Evolutionary conservation across 2,888 invertebrate genomes (phyloP).

Genomic region (Argynnis bischoffii): DNA sequence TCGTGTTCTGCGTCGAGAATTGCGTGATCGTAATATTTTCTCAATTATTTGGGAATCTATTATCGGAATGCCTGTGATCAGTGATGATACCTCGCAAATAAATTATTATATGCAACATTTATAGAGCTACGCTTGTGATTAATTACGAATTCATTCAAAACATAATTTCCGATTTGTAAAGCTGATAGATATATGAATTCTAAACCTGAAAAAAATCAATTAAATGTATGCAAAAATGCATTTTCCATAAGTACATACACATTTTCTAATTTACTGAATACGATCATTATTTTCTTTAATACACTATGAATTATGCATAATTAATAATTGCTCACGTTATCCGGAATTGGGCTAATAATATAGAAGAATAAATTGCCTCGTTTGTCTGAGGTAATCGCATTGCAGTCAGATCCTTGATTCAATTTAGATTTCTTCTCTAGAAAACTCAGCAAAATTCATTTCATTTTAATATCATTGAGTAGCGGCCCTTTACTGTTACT

Average conservation of each 20-base stretch:
- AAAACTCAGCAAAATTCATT: conserved; percentile 26
- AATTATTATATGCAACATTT: too few species aligned
- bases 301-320: neutral
- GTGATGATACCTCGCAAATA: too few species aligned
- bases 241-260: too few species aligned
- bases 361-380: conserved; percentile 33
- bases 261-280: too few species aligned
- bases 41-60: conserved; percentile 9
- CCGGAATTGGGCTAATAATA: conserved; percentile 25
- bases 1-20: conserved; percentile 6
- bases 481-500: conserved; percentile 9
- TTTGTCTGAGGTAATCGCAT: conserved; percentile 37
- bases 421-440: conserved; percentile 36
- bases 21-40: conserved; percentile 7
- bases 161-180: too few species aligned
- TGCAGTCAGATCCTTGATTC: conserved; percentile 37
- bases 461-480: conserved; percentile 22
- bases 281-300: neutral
- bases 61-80: neutral
- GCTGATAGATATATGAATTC: too few species aligned
- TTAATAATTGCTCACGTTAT: conserved; percentile 3
- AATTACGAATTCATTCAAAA: too few species aligned
- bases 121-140: too few species aligned
- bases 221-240: too few species aligned
- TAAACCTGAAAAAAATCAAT: too few species aligned